phyloP scores from a whole-genome alignment of 53 echinoderm and acorn worm species.

The Actinopyga echinites region DNA sequence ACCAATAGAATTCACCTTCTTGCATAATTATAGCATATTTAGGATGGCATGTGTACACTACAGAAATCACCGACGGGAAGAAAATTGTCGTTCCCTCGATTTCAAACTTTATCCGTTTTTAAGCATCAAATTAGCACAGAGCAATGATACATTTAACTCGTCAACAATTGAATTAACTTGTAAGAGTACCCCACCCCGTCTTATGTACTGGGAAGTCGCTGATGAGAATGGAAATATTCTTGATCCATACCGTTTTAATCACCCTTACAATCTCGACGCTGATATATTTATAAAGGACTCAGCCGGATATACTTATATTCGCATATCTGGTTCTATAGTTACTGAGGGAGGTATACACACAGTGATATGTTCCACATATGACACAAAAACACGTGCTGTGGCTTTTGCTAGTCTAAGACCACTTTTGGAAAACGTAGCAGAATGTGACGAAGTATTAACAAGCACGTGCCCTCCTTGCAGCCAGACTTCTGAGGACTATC shows the following conservation, averaged over 20 bases:
- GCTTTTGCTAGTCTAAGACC: background rate
- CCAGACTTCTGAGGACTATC: too few species aligned
- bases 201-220: background rate
- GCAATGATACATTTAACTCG: too few species aligned
- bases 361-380: conserved; percentile 8
- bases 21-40: too few species aligned
- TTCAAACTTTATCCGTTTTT: background rate
- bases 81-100: too few species aligned
- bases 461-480: background rate
- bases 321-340: too few species aligned
- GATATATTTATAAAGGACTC: background rate
- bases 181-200: background rate
- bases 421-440: background rate
- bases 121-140: background rate
- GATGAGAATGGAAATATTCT: background rate
- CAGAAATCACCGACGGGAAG: too few species aligned
- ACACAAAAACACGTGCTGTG: background rate
- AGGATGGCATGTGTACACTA: too few species aligned
- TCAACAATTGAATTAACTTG: background rate
- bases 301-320: background rate
- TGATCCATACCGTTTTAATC: background rate
- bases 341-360: background rate
- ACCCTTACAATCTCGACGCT: background rate
- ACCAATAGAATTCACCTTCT: too few species aligned
- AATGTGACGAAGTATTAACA: background rate